Conservation (phyloP, 2,113 vertebrate genomes). For the Archilochus colubris region DNA sequence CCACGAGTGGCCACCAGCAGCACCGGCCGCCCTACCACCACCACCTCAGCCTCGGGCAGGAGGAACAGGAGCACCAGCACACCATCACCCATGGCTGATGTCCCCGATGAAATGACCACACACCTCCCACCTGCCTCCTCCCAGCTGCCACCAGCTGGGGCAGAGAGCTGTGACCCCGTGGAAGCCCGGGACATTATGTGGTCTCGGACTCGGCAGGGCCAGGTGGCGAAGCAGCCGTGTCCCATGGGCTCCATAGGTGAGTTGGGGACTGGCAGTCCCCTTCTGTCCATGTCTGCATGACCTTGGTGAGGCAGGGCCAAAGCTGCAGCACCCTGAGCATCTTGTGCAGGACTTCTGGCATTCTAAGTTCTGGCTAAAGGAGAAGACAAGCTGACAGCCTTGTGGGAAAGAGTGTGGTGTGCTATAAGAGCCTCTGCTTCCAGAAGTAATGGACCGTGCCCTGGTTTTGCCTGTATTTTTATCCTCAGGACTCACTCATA, state of each 20-base stretch:
- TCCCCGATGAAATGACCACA: slow-evolving; percentile 71
- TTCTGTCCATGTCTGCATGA: too few relatives aligned
- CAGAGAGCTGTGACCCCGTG: slow-evolving; percentile 87
- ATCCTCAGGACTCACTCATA: not conserved
- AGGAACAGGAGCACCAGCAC: slow-evolving; percentile 82
- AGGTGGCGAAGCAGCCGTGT: slow-evolving; percentile 86
- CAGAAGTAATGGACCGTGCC: accelerated
- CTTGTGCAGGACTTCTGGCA: not conserved
- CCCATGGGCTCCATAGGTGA: slow-evolving; percentile 90
- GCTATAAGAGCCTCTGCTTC: not conserved
- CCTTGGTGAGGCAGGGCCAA: not conserved
- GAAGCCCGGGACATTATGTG: slow-evolving; percentile 89
- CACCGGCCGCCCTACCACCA: slow-evolving; percentile 75
- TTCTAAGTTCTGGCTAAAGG: not conserved
- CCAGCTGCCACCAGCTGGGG: slow-evolving; percentile 82
- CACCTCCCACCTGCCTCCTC: slow-evolving; percentile 78
- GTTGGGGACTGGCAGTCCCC: not conserved
- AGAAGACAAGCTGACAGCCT: not conserved
- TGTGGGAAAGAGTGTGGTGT: not conserved
- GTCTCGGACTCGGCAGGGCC: slow-evolving; percentile 91
- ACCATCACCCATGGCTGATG: slow-evolving; percentile 61
- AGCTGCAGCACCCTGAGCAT: not conserved
- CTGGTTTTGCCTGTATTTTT: not conserved
- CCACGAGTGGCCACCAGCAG: slow-evolving; percentile 73
- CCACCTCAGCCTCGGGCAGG: slow-evolving; percentile 72